phyloP scores from a whole-genome alignment of 2,113 vertebrate genomes.

The Datnioides undecimradiatus region DNA sequence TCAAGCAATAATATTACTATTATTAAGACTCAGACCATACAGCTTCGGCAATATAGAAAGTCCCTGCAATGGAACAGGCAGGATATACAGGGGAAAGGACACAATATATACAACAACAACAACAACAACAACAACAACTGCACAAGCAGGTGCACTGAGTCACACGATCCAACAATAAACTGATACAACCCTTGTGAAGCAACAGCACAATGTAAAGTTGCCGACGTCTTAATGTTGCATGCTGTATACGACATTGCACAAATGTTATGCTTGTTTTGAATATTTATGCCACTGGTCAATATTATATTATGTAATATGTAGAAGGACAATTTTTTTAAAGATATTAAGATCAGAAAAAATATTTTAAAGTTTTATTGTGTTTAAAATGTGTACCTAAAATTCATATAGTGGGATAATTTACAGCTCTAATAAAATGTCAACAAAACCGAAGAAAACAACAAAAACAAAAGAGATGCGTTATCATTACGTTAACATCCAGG shows the following conservation, averaged over 20 bases:
- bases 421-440: neutral
- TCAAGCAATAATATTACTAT: neutral
- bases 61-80: neutral
- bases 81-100: neutral
- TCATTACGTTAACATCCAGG: neutral
- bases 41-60: neutral
- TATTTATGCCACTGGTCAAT: neutral
- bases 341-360: neutral
- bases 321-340: neutral
- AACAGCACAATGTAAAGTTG: neutral
- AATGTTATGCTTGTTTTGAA: neutral
- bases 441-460: no score
- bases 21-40: neutral
- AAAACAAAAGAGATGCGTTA: neutral
- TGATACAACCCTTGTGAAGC: neutral
- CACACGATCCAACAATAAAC: neutral
- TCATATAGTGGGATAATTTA: neutral
- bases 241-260: neutral
- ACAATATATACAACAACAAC: neutral
- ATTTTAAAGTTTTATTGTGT: neutral
- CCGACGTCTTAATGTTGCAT: neutral
- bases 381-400: neutral
- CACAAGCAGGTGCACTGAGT: neutral
- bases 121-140: neutral
- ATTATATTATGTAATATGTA: neutral